Conservation (phyloP, 2,888 invertebrate species). For the Dolichomitus sp. region DNA sequence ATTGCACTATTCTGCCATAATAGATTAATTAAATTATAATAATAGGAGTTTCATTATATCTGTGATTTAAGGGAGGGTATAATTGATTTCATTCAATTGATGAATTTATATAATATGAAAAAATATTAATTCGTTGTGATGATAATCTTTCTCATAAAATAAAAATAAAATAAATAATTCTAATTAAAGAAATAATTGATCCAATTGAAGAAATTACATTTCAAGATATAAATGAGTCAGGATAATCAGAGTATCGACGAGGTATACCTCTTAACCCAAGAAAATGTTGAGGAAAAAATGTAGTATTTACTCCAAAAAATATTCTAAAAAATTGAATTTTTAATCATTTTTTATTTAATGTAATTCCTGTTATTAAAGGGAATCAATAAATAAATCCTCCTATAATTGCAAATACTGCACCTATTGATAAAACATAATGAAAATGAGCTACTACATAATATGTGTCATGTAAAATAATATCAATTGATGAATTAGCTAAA, state of each 20-base stretch:
- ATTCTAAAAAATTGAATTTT: constrained; percentile 91
- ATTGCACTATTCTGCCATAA: constrained; percentile 73
- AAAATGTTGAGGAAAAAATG: constrained; percentile 93
- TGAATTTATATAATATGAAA: constrained; percentile 86
- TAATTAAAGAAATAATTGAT: constrained; percentile 89
- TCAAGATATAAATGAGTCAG: constrained; percentile 90
- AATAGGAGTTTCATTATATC: constrained; percentile 79
- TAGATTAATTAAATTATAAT: constrained; percentile 78
- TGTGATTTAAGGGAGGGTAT: constrained; percentile 70
- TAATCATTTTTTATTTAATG: constrained; percentile 88
- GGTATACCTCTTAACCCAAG: constrained; percentile 91
- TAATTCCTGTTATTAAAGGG: constrained; percentile 89
- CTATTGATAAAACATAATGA: constrained; percentile 93
- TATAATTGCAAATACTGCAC: constrained; percentile 93
- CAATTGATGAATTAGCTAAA: constrained; percentile 92
- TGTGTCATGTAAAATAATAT: constrained; percentile 93
- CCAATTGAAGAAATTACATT: constrained; percentile 91
- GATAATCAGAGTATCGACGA: constrained; percentile 92
- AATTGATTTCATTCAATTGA: constrained; percentile 90
- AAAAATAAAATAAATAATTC: constrained; percentile 88
- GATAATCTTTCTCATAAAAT: constrained; percentile 89
- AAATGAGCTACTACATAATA: constrained; percentile 95
- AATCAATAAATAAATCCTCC: constrained; percentile 92
- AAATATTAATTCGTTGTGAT: constrained; percentile 87
- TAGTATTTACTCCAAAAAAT: constrained; percentile 93